Evolutionary conservation across 2,888 invertebrate genomes (phyloP).

Genomic region (Eueremaeus valkanovi): DNA sequence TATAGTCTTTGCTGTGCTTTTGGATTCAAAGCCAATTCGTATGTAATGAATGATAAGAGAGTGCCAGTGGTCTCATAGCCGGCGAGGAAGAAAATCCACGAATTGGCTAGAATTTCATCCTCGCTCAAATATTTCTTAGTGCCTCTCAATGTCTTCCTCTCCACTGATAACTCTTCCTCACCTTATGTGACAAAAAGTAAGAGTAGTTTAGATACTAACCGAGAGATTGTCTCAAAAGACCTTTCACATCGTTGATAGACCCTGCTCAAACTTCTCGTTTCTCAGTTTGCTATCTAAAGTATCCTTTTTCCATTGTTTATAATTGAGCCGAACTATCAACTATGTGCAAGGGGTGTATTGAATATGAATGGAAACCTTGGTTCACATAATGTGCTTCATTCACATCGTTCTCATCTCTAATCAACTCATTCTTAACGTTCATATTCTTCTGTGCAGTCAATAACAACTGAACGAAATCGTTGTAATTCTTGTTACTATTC

Average conservation of each 20-base stretch:
- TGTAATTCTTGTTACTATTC: not conserved
- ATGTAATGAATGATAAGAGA: not conserved
- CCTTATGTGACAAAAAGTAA: not conserved
- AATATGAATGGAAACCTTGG: not conserved
- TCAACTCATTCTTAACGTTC: not conserved
- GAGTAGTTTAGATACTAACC: too few relatives aligned
- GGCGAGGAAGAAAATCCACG: not conserved
- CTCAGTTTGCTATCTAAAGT: too few relatives aligned
- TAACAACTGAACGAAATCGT: not conserved
- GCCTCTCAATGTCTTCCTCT: not conserved
- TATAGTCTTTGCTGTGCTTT: conserved; percentile 30
- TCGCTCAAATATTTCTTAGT: not conserved
- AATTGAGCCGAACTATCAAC: too few relatives aligned
- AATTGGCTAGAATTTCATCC: not conserved
- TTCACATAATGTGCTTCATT: not conserved
- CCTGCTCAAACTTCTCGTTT: too few relatives aligned
- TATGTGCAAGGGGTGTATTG: too few relatives aligned
- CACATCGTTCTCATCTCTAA: too few relatives aligned
- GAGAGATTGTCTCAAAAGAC: too few relatives aligned
- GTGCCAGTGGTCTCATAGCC: conserved; percentile 35
- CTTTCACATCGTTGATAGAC: too few relatives aligned
- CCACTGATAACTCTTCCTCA: not conserved
- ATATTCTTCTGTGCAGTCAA: not conserved
- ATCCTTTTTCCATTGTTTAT: too few relatives aligned
- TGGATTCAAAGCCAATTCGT: conserved; percentile 12